Percentiles rank a stretch among this genome's conserved stretches.
phyloP scores from a whole-genome alignment of 2,113 vertebrate species.

The Verasper variegatus region DNA sequence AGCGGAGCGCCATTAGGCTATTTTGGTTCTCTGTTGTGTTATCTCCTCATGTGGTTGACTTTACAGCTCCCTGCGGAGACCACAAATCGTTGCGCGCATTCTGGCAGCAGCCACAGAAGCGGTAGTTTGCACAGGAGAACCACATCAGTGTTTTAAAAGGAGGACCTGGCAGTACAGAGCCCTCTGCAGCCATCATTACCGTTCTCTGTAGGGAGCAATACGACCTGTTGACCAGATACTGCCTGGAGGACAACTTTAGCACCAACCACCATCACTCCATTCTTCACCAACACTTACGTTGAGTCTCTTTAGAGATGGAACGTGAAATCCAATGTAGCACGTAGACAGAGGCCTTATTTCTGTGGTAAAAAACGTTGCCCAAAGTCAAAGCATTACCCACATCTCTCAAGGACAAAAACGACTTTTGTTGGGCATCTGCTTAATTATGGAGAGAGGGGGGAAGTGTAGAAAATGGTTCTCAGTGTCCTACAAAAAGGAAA shows the following conservation, averaged over 20 bases:
- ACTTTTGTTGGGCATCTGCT: conserved; percentile 33
- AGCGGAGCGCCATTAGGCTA: conserved; percentile 7
- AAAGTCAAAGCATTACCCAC: conserved; percentile 33
- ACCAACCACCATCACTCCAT: not conserved
- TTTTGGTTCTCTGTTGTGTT: conserved; percentile 35
- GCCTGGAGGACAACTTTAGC: conserved; percentile 1
- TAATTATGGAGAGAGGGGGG: conserved; percentile 29
- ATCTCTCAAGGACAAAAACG: conserved; percentile 39
- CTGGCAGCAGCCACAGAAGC: conserved; percentile 29
- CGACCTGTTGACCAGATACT: conserved; percentile 1
- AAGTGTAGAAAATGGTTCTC: too few species aligned
- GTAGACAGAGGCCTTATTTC: conserved; percentile 14
- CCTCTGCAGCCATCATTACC: conserved; percentile 29
- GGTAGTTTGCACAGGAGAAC: conserved; percentile 17
- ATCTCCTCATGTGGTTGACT: conserved; percentile 44
- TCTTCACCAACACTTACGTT: not conserved
- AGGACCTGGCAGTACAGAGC: conserved; percentile 4
- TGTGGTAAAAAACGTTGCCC: conserved; percentile 1
- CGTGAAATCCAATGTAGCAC: not conserved
- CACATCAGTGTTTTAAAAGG: conserved; percentile 42
- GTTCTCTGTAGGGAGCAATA: conserved; percentile 11
- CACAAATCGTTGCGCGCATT: conserved; percentile 10
- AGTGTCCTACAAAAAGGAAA: too few species aligned
- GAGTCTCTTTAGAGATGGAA: not conserved
- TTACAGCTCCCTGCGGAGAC: conserved; percentile 28